phyloP scores from a whole-genome alignment of 2,888 invertebrate genomes.

The Lampropteryx suffumata region DNA sequence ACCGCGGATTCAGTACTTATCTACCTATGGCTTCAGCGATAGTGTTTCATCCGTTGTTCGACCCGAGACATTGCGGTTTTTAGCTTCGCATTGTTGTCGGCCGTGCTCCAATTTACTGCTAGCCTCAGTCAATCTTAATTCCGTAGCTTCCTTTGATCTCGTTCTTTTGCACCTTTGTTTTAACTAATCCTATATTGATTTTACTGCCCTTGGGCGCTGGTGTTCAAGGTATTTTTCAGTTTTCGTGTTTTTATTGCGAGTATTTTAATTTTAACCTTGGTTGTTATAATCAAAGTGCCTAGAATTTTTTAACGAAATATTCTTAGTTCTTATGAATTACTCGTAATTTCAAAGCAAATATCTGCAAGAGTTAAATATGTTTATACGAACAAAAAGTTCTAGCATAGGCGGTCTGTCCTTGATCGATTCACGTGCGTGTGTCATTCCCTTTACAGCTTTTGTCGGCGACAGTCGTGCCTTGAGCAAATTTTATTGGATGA shows the following conservation, averaged over 20 bases:
- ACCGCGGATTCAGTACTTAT: conserved; percentile 46
- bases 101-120: conserved; percentile 48
- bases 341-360: conserved; percentile 26
- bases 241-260: conserved; percentile 37
- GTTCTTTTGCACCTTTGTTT: conserved; percentile 38
- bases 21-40: conserved; percentile 61
- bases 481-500: conserved; percentile 38
- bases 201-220: conserved; percentile 41
- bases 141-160: conserved; percentile 35
- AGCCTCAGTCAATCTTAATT: conserved; percentile 44
- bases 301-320: conserved; percentile 24
- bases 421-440: conserved; percentile 71
- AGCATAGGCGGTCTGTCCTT: conserved; percentile 59
- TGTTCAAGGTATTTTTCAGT: conserved; percentile 26
- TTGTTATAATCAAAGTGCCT: conserved; percentile 28
- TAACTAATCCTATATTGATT: conserved; percentile 42
- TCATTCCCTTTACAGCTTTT: conserved; percentile 55
- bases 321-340: conserved; percentile 11
- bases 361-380: conserved; percentile 20
- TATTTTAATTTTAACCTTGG: conserved; percentile 43
- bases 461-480: conserved; percentile 44
- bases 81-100: conserved; percentile 41
- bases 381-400: conserved; percentile 21
- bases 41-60: conserved; percentile 53
- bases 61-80: conserved; percentile 55